These are phyloP conservation scores for Dysidea cf. avara DNA, from an alignment of 37 sponge, comb jelly and placozoan species.

Conservation along the genomic window DNA sequence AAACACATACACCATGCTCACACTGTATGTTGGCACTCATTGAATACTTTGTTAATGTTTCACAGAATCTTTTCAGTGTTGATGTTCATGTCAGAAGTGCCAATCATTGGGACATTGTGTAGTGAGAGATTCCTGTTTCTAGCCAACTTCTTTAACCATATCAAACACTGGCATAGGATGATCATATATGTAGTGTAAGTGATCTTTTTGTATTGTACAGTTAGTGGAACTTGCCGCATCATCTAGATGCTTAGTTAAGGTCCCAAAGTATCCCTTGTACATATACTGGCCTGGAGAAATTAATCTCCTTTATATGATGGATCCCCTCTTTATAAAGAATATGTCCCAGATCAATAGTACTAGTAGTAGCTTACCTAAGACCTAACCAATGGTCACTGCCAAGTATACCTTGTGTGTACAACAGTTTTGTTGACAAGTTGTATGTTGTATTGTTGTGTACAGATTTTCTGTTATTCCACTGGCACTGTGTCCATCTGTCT, in stretches of 20 bases:
- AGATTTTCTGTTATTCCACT: conserved; percentile 49
- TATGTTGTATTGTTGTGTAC: background rate
- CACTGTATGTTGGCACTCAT: background rate
- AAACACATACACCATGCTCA: background rate
- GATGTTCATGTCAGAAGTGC: conserved; percentile 70
- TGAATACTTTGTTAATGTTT: background rate
- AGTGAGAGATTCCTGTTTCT: conserved; percentile 46
- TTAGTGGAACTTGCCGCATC: too few species aligned
- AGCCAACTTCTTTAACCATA: conserved; percentile 31
- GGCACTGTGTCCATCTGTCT: conserved; percentile 46
- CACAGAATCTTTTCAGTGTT: conserved; percentile 48
- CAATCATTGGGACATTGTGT: conserved; percentile 55
- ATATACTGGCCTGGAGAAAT: too few species aligned
- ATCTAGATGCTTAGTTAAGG: too few species aligned
- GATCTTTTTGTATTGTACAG: too few species aligned
- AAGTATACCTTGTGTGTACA: too few species aligned
- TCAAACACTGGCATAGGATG: conserved; percentile 60
- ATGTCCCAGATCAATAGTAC: too few species aligned
- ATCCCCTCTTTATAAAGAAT: too few species aligned
- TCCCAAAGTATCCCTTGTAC: too few species aligned
- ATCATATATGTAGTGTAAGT: conserved; percentile 53
- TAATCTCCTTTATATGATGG: too few species aligned
- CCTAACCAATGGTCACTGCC: too few species aligned
- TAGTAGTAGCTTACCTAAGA: too few species aligned
- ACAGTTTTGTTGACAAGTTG: too few species aligned